A percentile compares a stretch with the other conserved stretches of the same genome.
Evolutionary conservation across 2,797 vertebrate genomes (phyloP).

Genomic region (Falco rusticolus): DNA sequence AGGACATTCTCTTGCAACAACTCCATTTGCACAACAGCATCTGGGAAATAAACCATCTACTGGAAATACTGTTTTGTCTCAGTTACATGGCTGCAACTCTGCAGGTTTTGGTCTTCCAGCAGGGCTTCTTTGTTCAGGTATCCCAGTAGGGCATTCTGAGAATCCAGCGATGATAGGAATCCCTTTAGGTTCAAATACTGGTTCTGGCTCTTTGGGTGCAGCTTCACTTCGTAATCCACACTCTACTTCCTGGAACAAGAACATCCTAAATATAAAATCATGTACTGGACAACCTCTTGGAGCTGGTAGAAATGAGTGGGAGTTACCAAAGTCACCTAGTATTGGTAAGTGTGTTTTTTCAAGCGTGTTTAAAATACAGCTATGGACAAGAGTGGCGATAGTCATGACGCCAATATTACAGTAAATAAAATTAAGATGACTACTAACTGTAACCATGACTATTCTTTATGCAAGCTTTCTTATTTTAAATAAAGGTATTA

Average conservation of each 20-base stretch:
- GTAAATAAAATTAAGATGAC: not conserved
- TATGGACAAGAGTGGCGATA: not conserved
- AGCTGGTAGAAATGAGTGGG: conserved; percentile 71
- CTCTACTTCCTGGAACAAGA: conserved; percentile 72
- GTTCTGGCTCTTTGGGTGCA: conserved; percentile 70
- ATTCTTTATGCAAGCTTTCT: not conserved
- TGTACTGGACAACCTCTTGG: conserved; percentile 71
- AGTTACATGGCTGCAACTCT: conserved; percentile 70
- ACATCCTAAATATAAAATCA: conserved; percentile 71
- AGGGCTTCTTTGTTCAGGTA: conserved; percentile 59
- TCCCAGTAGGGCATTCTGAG: conserved; percentile 70
- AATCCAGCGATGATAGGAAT: conserved; percentile 67
- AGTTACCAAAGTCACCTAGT: conserved; percentile 73
- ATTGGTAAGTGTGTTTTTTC: conserved; percentile 75
- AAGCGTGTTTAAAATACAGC: not conserved
- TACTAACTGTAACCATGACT: not conserved
- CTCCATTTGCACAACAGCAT: conserved; percentile 81
- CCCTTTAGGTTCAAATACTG: conserved; percentile 62
- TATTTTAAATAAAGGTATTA: not conserved
- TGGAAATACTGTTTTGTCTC: conserved; percentile 69
- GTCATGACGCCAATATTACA: not conserved
- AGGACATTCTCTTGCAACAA: conserved; percentile 70
- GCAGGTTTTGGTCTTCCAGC: conserved; percentile 71
- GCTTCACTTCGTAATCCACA: conserved; percentile 69
- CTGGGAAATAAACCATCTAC: conserved; percentile 53